A percentile compares a stretch with the other conserved stretches of the same genome.
These are phyloP conservation scores for Haemorhous mexicanus DNA, from an alignment of 2,113 vertebrate genomes.

Conservation along the genomic window DNA sequence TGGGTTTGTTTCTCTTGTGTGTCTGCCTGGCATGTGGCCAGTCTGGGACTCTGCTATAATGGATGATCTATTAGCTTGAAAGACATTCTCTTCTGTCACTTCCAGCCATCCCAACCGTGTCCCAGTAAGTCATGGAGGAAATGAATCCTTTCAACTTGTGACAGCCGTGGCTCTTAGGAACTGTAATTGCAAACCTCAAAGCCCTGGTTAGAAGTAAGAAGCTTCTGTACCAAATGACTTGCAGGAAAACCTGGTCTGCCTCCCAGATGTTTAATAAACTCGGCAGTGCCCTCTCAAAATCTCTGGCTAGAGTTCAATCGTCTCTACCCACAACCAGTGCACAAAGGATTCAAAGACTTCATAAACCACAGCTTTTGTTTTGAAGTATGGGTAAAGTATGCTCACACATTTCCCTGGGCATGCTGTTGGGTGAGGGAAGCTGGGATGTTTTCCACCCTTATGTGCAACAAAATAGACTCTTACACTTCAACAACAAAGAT, in stretches of 20 bases:
- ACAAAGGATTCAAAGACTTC: slow-evolving; percentile 13
- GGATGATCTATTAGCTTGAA: background rate
- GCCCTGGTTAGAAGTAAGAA: background rate
- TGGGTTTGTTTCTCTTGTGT: background rate
- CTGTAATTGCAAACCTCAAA: background rate
- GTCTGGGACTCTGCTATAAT: background rate
- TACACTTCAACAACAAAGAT: background rate
- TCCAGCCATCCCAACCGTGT: background rate
- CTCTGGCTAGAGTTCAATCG: slow-evolving; percentile 19
- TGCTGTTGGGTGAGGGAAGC: background rate
- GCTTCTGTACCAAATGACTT: background rate
- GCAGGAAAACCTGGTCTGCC: background rate
- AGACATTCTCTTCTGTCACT: background rate
- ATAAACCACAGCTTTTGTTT: background rate
- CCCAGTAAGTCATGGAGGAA: background rate
- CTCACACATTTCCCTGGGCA: background rate
- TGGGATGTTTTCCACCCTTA: background rate
- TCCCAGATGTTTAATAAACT: slow-evolving; percentile 42
- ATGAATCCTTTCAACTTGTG: background rate
- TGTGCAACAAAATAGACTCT: background rate
- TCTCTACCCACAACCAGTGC: background rate
- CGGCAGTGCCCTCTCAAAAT: background rate
- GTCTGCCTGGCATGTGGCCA: background rate
- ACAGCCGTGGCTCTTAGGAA: background rate
- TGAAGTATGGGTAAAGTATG: background rate